Percentiles rank a stretch among this genome's conserved stretches.
These are phyloP conservation scores for Eupeodes luniger DNA, from an alignment of 2,888 invertebrate genomes.

Conservation along the genomic window DNA sequence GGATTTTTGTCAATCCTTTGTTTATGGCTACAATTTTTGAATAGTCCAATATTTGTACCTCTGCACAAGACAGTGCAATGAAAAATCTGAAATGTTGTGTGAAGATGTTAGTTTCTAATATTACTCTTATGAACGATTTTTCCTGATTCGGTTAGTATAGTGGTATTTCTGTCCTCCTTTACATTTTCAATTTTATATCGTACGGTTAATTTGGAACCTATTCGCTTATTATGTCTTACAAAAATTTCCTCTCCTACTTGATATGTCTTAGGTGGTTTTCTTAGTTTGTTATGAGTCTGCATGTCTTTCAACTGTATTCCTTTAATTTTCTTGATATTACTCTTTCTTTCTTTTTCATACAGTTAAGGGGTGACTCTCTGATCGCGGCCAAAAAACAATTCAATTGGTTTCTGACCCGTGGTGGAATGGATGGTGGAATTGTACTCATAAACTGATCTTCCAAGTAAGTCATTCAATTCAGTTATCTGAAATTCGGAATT, in stretches of 20 bases:
- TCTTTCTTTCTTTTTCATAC: not conserved
- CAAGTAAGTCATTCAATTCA: too few relatives aligned
- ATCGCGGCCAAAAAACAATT: not conserved
- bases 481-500: too few relatives aligned
- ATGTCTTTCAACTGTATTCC: constrained; percentile 29
- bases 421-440: too few relatives aligned
- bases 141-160: constrained; percentile 16
- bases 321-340: constrained; percentile 1
- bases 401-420: too few relatives aligned
- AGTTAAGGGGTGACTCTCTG: not conserved
- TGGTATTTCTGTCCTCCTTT: constrained; percentile 4
- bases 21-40: constrained; percentile 48
- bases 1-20: constrained; percentile 45
- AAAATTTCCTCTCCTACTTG: not conserved
- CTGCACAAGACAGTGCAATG: not conserved
- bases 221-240: not conserved
- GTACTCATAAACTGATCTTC: too few relatives aligned
- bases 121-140: constrained; percentile 22
- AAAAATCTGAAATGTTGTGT: not conserved
- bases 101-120: constrained; percentile 20
- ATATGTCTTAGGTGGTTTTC: not conserved
- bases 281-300: not conserved
- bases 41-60: constrained; percentile 67
- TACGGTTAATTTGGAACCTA: too few relatives aligned
- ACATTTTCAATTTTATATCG: not conserved